phyloP scores from a whole-genome alignment of 1,140 invertebrate species.

The Caenorhabditis briggsae region DNA sequence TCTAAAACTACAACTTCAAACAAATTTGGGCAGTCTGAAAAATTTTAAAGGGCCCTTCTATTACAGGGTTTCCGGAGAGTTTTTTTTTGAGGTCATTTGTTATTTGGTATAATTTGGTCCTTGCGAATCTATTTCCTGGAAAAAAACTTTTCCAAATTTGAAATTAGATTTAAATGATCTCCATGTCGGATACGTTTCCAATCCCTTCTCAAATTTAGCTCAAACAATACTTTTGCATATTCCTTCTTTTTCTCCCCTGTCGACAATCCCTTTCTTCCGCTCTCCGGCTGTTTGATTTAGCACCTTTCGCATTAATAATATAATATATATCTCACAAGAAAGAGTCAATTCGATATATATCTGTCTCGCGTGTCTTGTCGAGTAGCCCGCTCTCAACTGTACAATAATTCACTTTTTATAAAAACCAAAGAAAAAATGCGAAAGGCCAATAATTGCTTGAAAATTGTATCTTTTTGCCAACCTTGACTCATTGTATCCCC shows the following conservation, averaged over 20 bases:
- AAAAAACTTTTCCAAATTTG: too few relatives aligned
- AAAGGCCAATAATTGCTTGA: conserved; percentile 38
- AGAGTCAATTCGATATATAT: conserved; percentile 22
- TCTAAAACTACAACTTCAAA: too few relatives aligned
- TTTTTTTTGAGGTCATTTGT: too few relatives aligned
- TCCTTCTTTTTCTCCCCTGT: neutral
- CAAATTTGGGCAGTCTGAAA: too few relatives aligned
- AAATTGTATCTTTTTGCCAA: conserved; percentile 49
- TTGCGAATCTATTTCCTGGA: too few relatives aligned
- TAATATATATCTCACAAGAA: conserved; percentile 38
- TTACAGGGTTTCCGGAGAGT: too few relatives aligned
- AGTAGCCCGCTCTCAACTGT: neutral
- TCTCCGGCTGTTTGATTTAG: conserved; percentile 24
- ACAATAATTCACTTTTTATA: neutral
- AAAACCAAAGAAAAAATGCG: too few relatives aligned
- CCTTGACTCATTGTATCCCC: conserved; percentile 10
- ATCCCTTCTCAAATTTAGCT: neutral
- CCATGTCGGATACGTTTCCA: neutral
- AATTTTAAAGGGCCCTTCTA: too few relatives aligned
- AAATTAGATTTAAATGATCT: neutral
- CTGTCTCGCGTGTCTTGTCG: neutral
- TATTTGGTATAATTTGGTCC: too few relatives aligned
- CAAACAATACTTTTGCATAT: conserved; percentile 46
- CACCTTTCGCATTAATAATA: conserved; percentile 48
- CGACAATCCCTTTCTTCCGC: neutral